phyloP scores from a whole-genome alignment of 2,113 vertebrate genomes.

The Ursus arctos region DNA sequence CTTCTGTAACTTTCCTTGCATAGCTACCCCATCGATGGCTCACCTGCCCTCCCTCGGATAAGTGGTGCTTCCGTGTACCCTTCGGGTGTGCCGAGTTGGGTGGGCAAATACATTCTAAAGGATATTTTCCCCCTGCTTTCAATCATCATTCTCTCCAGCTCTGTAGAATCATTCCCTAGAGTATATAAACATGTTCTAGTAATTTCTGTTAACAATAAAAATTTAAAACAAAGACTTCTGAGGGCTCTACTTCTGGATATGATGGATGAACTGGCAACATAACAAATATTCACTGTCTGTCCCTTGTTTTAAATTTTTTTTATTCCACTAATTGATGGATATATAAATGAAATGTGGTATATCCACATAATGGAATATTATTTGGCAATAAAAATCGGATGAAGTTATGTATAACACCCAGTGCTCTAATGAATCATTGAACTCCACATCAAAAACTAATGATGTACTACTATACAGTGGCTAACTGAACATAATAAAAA shows the following conservation, averaged over 20 bases:
- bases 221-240: neutral
- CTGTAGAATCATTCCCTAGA: neutral
- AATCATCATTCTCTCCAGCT: neutral
- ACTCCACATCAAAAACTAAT: too few relatives aligned
- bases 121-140: neutral
- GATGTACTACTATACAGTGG: too few relatives aligned
- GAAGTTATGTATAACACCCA: too few relatives aligned
- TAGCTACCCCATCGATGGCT: neutral
- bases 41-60: neutral
- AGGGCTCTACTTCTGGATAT: neutral
- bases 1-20: neutral
- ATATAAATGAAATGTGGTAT: too few relatives aligned
- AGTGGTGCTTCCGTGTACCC: neutral
- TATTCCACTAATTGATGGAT: too few relatives aligned
- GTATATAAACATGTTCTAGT: neutral
- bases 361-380: too few relatives aligned
- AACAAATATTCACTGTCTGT: neutral
- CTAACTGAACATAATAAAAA: too few relatives aligned
- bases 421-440: too few relatives aligned
- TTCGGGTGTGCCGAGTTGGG: neutral
- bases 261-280: neutral
- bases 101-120: neutral
- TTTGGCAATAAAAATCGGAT: too few relatives aligned
- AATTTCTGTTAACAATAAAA: neutral
- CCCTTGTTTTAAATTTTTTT: neutral